These are phyloP conservation scores for Anoplius nigerrimus DNA, from an alignment of 2,888 invertebrate species.

Conservation along the genomic window DNA sequence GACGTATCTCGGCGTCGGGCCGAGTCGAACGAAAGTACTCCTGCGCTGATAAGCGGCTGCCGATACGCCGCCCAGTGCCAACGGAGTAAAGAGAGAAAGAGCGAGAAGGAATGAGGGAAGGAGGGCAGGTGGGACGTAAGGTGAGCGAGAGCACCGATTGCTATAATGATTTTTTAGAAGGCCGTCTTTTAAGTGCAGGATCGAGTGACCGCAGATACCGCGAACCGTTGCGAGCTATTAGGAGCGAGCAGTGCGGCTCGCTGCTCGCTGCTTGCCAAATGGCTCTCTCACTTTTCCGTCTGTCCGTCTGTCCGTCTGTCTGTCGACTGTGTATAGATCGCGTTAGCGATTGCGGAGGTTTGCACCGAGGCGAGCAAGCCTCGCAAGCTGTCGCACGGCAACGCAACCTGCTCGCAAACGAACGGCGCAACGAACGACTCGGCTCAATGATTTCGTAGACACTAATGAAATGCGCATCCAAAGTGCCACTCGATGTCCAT, in stretches of 20 bases:
- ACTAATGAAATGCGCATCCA: constrained; percentile 45
- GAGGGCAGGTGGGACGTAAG: not conserved
- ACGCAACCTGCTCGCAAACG: constrained; percentile 28
- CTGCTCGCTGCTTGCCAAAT: constrained; percentile 15
- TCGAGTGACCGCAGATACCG: constrained; percentile 31
- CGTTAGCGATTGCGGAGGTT: constrained; percentile 3
- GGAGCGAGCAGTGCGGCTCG: constrained; percentile 8
- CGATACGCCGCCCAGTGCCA: too few relatives aligned
- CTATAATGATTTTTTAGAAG: too few relatives aligned
- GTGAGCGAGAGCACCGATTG: too few relatives aligned
- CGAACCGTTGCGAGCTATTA: constrained; percentile 30
- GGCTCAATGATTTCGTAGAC: constrained; percentile 40
- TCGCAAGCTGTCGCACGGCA: constrained; percentile 20
- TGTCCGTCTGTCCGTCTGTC: too few relatives aligned
- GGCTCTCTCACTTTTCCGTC: constrained; percentile 40
- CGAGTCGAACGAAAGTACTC: too few relatives aligned
- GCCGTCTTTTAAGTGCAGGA: constrained; percentile 8
- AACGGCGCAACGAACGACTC: constrained; percentile 45
- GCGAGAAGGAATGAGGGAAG: not conserved
- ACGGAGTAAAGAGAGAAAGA: not conserved
- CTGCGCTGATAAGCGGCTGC: too few relatives aligned
- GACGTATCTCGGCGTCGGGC: too few relatives aligned
- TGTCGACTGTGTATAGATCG: not conserved
- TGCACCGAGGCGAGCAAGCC: constrained; percentile 21
- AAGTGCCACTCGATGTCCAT: constrained; percentile 22